Base-by-base conservation (phyloP, 2,113 vertebrate genomes). In the Bubalus kerabau region DNA sequence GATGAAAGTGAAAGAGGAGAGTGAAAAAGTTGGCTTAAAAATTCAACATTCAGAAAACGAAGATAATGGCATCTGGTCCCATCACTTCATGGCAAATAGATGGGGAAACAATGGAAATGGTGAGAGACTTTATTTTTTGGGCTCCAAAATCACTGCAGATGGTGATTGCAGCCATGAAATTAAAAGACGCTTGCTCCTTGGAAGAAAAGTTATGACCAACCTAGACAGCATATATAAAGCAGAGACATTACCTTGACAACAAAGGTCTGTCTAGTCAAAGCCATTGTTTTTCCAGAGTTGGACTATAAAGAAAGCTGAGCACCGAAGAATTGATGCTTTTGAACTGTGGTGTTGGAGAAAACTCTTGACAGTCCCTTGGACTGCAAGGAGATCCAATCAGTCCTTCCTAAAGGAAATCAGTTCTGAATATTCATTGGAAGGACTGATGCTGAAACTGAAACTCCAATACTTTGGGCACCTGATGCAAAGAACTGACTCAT, bases 91-190 rank as follows among this genome's bases (percentile, higher is more conserved):
- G 64, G n/a, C 9, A 36, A 71, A 36, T 71, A 36, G n/a, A 71
- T 36, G 64, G 2, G 2, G 64, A 36, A 67, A 36, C n/a, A 36
- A 21, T 71, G 64, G 64, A 71, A 71, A 36, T 36, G 4, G n/a
- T 36, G n/a, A 21, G 17, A 36, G n/a, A 71, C n/a, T 67, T 36
- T 71, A 71, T 36, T 21, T 36, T 11, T 0, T 0, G n/a, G 17
- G 64, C 64, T 36, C 64, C 64, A 71, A 71, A 21, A 71, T 71
- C 64, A 71, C n/a, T 71, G n/a, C n/a, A 21, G 17, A 71, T 71
- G 64, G n/a, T 36, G 17, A 71, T 0, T 21, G 64, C 9, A 36
- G n/a, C 9, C 64, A 71, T 71, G n/a, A 71, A 71, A 71, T 71
- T 71, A 71, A 36, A 21, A 21, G 64, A 71, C 1, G 1, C 17